Conservation (phyloP, 2,113 vertebrate genomes). For the Oncorhynchus tshawytscha region DNA sequence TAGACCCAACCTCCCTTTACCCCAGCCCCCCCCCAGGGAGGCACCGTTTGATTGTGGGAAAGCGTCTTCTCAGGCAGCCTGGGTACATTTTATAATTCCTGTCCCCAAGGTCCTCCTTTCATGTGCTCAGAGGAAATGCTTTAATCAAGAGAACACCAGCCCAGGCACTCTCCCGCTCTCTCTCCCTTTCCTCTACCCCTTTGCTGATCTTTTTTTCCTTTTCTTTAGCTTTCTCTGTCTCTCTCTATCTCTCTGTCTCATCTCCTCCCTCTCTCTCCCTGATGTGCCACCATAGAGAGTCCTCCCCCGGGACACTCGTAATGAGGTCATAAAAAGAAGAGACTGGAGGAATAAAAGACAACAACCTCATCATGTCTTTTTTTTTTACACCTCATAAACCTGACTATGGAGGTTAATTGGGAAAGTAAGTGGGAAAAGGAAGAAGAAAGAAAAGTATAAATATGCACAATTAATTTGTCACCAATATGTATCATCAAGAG, state of each 20-base stretch:
- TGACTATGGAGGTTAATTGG: constrained; percentile 26
- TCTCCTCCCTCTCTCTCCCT: neutral
- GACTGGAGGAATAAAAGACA: constrained; percentile 50
- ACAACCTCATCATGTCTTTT: constrained; percentile 44
- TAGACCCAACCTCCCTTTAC: neutral
- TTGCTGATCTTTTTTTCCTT: neutral
- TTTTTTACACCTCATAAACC: constrained; percentile 34
- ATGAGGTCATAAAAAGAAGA: constrained; percentile 55
- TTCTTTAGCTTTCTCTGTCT: neutral
- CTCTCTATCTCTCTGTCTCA: neutral
- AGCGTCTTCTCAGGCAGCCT: neutral
- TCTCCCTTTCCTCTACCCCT: neutral
- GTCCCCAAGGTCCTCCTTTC: constrained; percentile 21
- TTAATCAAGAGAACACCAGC: constrained; percentile 40
- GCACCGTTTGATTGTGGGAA: neutral
- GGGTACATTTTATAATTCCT: constrained; percentile 9
- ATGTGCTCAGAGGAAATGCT: constrained; percentile 41
- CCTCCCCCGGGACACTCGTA: constrained; percentile 30
- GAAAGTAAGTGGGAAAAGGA: constrained; percentile 25
- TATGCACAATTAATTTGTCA: neutral
- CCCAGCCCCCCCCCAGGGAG: neutral
- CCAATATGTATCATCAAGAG: neutral
- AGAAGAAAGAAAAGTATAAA: constrained; percentile 6
- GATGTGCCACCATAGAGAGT: constrained; percentile 16
- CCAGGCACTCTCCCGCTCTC: constrained; percentile 6